Base-by-base conservation (phyloP, 2,113 vertebrate species). In the Isurus oxyrinchus region DNA sequence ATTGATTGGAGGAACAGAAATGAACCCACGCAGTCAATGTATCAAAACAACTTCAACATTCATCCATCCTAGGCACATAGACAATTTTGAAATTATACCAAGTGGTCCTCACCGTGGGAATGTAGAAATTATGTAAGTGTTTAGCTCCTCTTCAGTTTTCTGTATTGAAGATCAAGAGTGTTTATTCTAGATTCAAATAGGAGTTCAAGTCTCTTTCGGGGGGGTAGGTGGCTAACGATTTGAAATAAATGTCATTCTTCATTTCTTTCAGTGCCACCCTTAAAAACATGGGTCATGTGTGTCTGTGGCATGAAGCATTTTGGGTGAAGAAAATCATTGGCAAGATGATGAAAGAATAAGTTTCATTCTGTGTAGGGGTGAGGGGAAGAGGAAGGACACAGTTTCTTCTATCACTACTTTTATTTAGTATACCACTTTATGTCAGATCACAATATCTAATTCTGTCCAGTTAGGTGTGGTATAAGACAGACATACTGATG, bases 141-240 rank as follows among this genome's bases (percentile, higher is more conserved):
- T n/a, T 8, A 14, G 19, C 13, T 13, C 13, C 27, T 96, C n/a
- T 72, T 79, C 59, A 67, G 90, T 63, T 90, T 16, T 97, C 97
- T 76, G 0, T 96, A 79, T 94, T 96, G 95, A 97, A 98, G 98
- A 97, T 98, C 98, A 63, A 98, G 98, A 3, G 96, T 97, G 94
- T 98, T 98, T 55, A 97, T 96, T 0, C 40, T 21, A 81, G 79
- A 19, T 81, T 81, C 0, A 84, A 44, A 44, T 49, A 84, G 4
- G 81, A 23, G 40, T 84, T 49, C 3, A 84, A 84, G 1, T 40
- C 3, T 23, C 21, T 90, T 31, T 35, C 31, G 49, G 31, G 87
- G 35, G 53, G 13, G 21, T 90, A 31, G 10, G 57, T 84, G 53
- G 10, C 53, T 90, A 53, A 57, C 25, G 10, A 90, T 90, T 55